A percentile compares a stretch with the other conserved stretches of the same genome.
Evolutionary conservation across 2,888 invertebrate species (phyloP).

Genomic region (Meiosimyza decipiens): DNA sequence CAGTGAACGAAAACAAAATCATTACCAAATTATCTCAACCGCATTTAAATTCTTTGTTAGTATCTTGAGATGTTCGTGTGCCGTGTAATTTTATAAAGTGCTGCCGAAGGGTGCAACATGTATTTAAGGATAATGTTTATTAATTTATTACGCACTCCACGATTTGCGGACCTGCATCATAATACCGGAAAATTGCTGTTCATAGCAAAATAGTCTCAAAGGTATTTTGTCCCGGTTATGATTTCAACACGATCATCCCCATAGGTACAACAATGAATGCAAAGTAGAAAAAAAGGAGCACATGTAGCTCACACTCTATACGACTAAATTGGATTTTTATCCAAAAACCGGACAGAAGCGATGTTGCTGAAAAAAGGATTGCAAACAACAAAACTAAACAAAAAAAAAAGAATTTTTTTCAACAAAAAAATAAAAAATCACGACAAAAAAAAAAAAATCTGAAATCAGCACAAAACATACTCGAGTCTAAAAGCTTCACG

Average conservation of each 20-base stretch:
- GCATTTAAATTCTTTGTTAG: constrained; percentile 27
- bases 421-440: constrained; percentile 16
- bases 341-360: constrained; percentile 32
- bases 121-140: constrained; percentile 32
- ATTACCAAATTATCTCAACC: constrained; percentile 27
- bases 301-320: background rate
- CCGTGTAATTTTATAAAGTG: background rate
- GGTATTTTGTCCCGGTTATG: constrained; percentile 24
- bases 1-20: too few relatives aligned
- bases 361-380: constrained; percentile 4
- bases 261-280: constrained; percentile 13
- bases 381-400: constrained; percentile 7
- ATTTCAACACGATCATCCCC: constrained; percentile 31
- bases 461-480: constrained; percentile 17
- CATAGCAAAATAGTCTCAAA: constrained; percentile 28
- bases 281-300: background rate
- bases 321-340: constrained; percentile 34
- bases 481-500: too few relatives aligned
- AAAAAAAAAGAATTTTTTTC: too few relatives aligned
- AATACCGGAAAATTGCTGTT: constrained; percentile 32
- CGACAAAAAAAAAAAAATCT: constrained; percentile 5
- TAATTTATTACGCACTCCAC: constrained; percentile 36
- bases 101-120: constrained; percentile 7
- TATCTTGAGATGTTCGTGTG: background rate
- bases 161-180: constrained; percentile 3